Evolutionary conservation across 1,140 invertebrate species (phyloP), one percentile per base, ranked within the genome.

Genomic region (Calliopsis andreniformis): DNA sequence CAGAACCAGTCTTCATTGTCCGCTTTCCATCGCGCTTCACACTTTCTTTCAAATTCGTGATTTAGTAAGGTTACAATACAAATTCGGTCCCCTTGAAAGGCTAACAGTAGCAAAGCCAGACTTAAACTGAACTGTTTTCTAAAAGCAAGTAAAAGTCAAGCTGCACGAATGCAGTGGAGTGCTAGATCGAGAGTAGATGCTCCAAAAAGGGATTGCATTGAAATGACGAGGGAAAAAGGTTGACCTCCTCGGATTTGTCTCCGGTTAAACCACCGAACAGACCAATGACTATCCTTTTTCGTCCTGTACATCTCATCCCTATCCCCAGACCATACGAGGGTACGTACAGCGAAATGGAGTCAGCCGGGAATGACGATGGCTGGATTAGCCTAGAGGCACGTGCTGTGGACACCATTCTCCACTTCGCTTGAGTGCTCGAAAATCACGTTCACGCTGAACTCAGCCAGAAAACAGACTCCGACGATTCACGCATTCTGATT

Each of bases 371-470:
- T 85, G 86, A 87, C 82, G 86, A 88, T 86, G 78, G 82, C 80
- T 83, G 87, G 87, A 88, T 88, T 88, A 88, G 86, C 84, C 83
- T 78, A 69, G 82, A 85, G 88, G 87, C 88, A 89, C 88, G 88
- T 89, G 87, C 87, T 80, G 85, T 81, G 87, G 88, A 89, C 88
- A 89, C 79, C 82, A 79, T 86, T 89, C 86, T 89, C 87, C 86
- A 89, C 88, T 89, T 88, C 86, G 85, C 84, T 87, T 88, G 86
- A 89, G 88, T 89, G 87, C 88, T 87, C 76, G 83, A 83, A 87
- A 89, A 89, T 86, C 87, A 87, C 88, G 86, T 88, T 83, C 86
- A 76, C 83, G 80, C 79, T 80, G 80, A 85, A 85, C 80, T 85
- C 85, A 76, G 76, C 84, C 79, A 75, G 84, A 86, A 86, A 87